Percentiles rank a stretch among this genome's conserved stretches.
These are phyloP conservation scores for Thryonomys swinderianus DNA, from an alignment of 2,113 vertebrate genomes.

Conservation along the genomic window DNA sequence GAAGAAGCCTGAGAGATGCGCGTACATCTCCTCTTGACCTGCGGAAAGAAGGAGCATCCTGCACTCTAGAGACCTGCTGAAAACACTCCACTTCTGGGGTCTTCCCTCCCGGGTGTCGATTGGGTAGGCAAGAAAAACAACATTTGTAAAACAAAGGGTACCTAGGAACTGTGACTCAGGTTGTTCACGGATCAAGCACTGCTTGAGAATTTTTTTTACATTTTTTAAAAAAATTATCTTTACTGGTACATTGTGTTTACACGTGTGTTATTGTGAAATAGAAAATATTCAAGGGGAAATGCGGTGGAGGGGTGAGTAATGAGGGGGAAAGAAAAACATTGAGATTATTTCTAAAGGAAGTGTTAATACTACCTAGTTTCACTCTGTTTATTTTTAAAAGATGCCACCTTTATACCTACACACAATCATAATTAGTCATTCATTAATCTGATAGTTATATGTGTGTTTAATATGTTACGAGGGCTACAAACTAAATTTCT, in stretches of 20 bases:
- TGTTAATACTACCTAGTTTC: background rate
- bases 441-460: background rate
- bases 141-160: background rate
- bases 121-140: background rate
- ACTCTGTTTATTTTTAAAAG: background rate
- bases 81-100: background rate
- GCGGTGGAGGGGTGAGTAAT: too few species aligned
- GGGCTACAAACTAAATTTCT: background rate
- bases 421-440: background rate
- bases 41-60: rapidly evolving
- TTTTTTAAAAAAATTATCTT: too few species aligned
- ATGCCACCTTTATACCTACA: rapidly evolving
- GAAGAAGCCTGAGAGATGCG: background rate
- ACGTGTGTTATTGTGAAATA: too few species aligned
- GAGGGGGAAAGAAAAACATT: too few species aligned
- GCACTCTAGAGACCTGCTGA: rapidly evolving
- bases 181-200: background rate
- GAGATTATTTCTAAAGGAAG: background rate
- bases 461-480: background rate
- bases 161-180: background rate
- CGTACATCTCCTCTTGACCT: background rate
- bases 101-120: background rate
- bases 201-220: background rate
- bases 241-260: too few species aligned
- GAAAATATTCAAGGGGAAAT: too few species aligned